Evolutionary conservation across 2,797 vertebrate species (phyloP), one percentile per base, ranked within the genome.

Genomic region (Darevskia mixta): DNA sequence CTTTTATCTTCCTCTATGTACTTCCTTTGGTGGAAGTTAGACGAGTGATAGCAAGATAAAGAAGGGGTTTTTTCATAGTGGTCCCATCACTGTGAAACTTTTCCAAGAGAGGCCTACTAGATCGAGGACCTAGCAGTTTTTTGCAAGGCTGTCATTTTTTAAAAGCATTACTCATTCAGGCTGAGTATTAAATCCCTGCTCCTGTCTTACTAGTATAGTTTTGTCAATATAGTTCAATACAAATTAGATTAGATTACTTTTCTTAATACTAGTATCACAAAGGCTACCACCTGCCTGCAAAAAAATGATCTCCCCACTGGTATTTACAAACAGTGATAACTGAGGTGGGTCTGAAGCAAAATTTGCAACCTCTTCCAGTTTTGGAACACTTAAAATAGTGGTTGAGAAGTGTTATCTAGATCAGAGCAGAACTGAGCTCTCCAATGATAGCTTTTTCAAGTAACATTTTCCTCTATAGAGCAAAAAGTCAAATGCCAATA

Each of bases 321-420:
- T 43, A 66, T 7, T 83, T 87, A 80, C 45, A 78, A 82, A 49
- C 58, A 76, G 2, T 8, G 35, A 27, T 79, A 91, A 72, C 1
- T 80, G 45, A 73, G 88, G 45, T 43, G 38, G 13, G 58, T 78
- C 66, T 83, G 83, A 86, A 88, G 2, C 17, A 77, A 58, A 58
- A 45, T 61, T 86, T 89, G 88, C 83, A 82, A 67, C 18, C 75
- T 77, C 61, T 79, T 61, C 86, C 38, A 79, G 23, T 87, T 69
- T 49, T 90, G 77, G 11, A 43, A 38, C 32, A 82, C 49, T 3
- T 71, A 41, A 55, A 89, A 85, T 76, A 49, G 76, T 43, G 71
- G 1, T 17, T 87, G 41, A 84, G 27, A 17, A 64, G 61, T 35
- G 45, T 10, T 84, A 73, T 61, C 17, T 83, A 25, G 78, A 85